These are phyloP conservation scores for Chironomus tepperi DNA, from an alignment of 1,140 invertebrate species.

Conservation along the genomic window DNA sequence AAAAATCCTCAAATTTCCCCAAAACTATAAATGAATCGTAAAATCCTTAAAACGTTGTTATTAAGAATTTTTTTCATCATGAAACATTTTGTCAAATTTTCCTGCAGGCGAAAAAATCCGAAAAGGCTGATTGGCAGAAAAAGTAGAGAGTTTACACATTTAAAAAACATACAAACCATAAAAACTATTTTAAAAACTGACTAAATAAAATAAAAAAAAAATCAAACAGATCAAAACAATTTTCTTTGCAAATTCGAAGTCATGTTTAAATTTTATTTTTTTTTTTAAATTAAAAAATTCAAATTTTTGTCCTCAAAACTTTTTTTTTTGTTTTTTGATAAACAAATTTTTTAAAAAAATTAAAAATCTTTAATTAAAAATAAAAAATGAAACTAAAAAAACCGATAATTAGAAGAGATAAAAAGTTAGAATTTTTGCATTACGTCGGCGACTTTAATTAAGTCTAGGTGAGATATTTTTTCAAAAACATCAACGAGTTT, in stretches of 20 bases:
- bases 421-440: background rate
- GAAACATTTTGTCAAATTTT: constrained; percentile 21
- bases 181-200: constrained; percentile 34
- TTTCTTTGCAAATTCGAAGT: background rate
- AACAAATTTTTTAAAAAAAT: background rate
- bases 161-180: constrained; percentile 31
- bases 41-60: constrained; percentile 8
- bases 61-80: constrained; percentile 24
- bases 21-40: background rate
- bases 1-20: background rate
- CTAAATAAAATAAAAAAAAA: constrained; percentile 1
- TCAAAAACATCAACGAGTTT: background rate
- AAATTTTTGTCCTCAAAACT: background rate
- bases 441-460: background rate
- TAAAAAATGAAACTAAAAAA: background rate
- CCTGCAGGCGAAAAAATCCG: constrained; percentile 66
- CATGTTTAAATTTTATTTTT: background rate
- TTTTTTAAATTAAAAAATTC: background rate
- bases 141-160: constrained; percentile 43
- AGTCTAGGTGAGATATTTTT: constrained; percentile 22
- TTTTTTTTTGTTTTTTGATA: constrained; percentile 18
- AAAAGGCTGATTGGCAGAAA: constrained; percentile 75
- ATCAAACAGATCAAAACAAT: constrained; percentile 4
- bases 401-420: background rate
- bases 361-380: constrained; percentile 10